Evolutionary conservation across 2,113 vertebrate genomes (phyloP), one percentile per base, ranked within the genome.

Genomic region (Bufo bufo): DNA sequence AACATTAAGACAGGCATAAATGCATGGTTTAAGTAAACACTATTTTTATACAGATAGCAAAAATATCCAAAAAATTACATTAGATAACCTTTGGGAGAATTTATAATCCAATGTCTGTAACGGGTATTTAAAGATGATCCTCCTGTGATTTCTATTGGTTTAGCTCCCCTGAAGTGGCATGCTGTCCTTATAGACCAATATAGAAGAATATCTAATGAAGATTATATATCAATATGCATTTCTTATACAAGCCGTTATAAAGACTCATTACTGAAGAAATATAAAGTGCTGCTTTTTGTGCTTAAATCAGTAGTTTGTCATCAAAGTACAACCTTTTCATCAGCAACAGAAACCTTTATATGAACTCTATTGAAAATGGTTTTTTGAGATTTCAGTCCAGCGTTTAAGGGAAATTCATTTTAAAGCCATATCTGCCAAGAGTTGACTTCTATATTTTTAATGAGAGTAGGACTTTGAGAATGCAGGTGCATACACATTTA

Each of bases 341-440:
- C 61, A 50, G 75, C 20, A 83, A 88, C 10, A 84, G 81, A 78
- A 43, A 77, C 50, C 59, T 77, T 61, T 78, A 66, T n/a, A 52
- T 54, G 81, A 77, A 82, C 54, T 52, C 74, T 52, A 54, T 14
- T 12, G 54, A 77, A 66, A 20, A 78, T 17, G 71, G 69, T 45
- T 14, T 84, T 84, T 61, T 6, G 16, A 84, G 19, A 20, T 84
- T 88, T 84, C 33, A 54, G 59, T 78, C 81, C 47, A 69, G 74
- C 77, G 12, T 88, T 78, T 59, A 47, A 89, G 81, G 81, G 87
- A 84, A 78, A 77, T 87, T 56, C 74, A 83, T 89, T 85, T 89
- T 89, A 89, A 88, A 89, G 87, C 87, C 87, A 89, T 89, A 89
- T 89, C 81, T 89, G 72, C 81, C 81, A 89, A 89, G 82, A 89